Evolutionary conservation across 64 coral and sea anemone genomes (phyloP).

Genomic region (Pocillopora damicornis): DNA sequence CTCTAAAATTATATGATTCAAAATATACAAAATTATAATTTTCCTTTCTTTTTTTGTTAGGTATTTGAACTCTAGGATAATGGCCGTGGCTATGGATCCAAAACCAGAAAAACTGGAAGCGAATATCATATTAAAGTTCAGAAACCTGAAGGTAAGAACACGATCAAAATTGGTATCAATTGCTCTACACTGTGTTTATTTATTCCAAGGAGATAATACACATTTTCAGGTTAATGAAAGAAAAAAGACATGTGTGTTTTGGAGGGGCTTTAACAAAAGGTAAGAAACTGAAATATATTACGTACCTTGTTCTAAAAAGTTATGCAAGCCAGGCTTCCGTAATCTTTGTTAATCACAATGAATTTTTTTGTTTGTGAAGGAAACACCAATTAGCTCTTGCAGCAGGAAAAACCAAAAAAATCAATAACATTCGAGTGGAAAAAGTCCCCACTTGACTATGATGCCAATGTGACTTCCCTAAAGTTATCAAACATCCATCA

Average conservation of each 20-base stretch:
- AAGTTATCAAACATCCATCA: too few relatives aligned
- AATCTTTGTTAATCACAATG: background rate
- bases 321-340: background rate
- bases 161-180: background rate
- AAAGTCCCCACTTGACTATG: too few relatives aligned
- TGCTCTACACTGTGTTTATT: background rate
- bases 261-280: background rate
- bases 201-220: background rate
- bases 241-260: constrained; percentile 9
- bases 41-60: background rate
- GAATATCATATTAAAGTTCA: constrained; percentile 8
- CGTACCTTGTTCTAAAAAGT: too few relatives aligned
- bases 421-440: too few relatives aligned
- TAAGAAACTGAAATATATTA: too few relatives aligned
- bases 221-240: background rate
- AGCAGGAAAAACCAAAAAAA: background rate
- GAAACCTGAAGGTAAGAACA: background rate
- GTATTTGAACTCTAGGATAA: background rate
- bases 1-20: background rate
- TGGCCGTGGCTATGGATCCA: background rate
- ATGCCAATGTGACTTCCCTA: too few relatives aligned
- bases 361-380: too few relatives aligned
- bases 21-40: too few relatives aligned
- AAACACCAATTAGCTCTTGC: background rate
- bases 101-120: background rate